phyloP scores from a whole-genome alignment of 1,140 invertebrate species.

The Drosophila insularis region DNA sequence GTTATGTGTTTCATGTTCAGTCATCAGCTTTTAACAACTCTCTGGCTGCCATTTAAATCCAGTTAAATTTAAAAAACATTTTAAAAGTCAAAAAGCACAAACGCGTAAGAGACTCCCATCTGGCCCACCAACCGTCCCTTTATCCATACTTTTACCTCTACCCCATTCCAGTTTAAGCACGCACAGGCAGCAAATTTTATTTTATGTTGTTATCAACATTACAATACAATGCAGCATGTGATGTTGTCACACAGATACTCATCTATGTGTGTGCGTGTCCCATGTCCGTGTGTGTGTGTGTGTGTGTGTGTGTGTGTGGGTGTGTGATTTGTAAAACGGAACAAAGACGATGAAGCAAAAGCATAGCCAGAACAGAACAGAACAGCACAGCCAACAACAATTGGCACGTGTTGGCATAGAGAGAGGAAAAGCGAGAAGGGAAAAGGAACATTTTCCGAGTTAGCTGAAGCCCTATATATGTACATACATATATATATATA shows the following conservation, averaged over 20 bases:
- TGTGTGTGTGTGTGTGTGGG: conserved; percentile 34
- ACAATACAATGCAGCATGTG: conserved; percentile 39
- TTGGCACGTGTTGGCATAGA: conserved; percentile 3
- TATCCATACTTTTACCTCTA: not conserved
- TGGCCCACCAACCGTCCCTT: not conserved
- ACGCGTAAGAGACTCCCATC: conserved; percentile 1
- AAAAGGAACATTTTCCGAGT: not conserved
- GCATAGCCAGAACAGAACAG: conserved; percentile 7
- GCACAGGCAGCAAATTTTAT: conserved; percentile 53
- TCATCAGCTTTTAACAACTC: conserved; percentile 45
- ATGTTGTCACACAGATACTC: conserved; percentile 37
- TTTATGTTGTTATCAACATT: conserved; percentile 51
- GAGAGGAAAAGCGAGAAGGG: not conserved
- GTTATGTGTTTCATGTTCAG: conserved; percentile 13
- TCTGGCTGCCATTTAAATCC: conserved; percentile 38
- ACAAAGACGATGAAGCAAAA: conserved; percentile 31
- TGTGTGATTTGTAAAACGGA: conserved; percentile 53
- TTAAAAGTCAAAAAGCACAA: conserved; percentile 46
- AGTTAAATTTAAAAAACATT: conserved; percentile 43
- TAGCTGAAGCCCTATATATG: not conserved
- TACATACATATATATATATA: too few species aligned
- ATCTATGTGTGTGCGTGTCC: conserved; percentile 14
- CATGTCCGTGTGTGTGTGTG: conserved; percentile 29
- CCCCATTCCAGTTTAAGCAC: conserved; percentile 29
- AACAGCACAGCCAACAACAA: not conserved